Conservation (phyloP, 2,113 vertebrate genomes). For the Columbina picui region DNA sequence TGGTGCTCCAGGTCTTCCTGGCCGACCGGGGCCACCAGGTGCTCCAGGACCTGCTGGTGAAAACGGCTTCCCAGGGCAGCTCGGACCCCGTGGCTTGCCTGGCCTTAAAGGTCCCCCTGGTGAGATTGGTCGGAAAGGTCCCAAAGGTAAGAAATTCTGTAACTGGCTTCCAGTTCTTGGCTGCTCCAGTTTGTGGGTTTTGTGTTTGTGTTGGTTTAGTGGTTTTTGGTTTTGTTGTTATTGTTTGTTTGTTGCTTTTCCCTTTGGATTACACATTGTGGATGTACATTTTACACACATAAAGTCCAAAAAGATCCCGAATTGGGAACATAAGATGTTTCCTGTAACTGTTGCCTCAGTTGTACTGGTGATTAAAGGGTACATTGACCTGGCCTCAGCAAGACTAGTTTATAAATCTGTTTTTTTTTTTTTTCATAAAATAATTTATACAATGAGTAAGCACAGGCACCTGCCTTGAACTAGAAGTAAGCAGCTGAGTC, state of each 20-base stretch:
- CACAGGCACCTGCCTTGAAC: not conserved
- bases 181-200: not conserved
- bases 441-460: not conserved
- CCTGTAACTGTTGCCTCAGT: not conserved
- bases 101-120: conserved; percentile 95
- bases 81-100: conserved; percentile 89
- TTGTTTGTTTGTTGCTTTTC: no score
- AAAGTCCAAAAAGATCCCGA: not conserved
- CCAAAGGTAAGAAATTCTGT: conserved; percentile 85
- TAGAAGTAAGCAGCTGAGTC: not conserved
- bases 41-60: conserved; percentile 86
- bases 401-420: not conserved
- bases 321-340: not conserved
- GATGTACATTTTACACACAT: accelerated
- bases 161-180: not conserved
- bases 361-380: not conserved
- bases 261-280: not conserved
- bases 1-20: conserved; percentile 89
- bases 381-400: not conserved
- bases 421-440: no score
- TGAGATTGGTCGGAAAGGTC: conserved; percentile 85
- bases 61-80: conserved; percentile 93
- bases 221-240: no score
- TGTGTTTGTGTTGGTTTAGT: not conserved
- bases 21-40: conserved; percentile 89